Conservation (phyloP, 2,113 vertebrate genomes). For the Eclectus roratus region DNA sequence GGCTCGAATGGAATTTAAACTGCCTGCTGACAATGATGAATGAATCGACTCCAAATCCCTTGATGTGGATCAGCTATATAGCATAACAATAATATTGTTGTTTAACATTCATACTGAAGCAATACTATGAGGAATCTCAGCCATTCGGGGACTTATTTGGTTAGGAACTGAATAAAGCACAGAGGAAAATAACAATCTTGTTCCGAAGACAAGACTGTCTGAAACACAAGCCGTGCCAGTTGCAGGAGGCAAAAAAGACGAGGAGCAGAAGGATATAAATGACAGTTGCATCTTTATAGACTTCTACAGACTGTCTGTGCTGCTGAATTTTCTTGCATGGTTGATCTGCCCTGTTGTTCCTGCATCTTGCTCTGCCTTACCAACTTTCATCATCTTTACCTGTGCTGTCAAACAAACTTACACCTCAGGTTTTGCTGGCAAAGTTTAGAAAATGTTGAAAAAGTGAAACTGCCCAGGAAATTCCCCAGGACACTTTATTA, state of each 20-base stretch:
- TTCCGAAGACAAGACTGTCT: background rate
- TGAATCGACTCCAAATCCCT: constrained; percentile 53
- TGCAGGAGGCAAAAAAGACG: background rate
- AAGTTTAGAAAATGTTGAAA: background rate
- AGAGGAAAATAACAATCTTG: background rate
- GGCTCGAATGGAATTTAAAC: constrained; percentile 23
- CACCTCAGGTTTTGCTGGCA: background rate
- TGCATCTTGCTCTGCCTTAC: background rate
- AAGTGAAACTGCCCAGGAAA: background rate
- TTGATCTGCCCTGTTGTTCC: background rate
- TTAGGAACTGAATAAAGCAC: background rate
- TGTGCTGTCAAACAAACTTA: background rate
- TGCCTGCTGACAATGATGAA: constrained; percentile 63
- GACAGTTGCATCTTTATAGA: background rate
- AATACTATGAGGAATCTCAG: constrained; percentile 19
- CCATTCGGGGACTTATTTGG: background rate
- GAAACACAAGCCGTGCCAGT: background rate
- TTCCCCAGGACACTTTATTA: background rate
- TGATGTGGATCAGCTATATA: constrained; percentile 51
- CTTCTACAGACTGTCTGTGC: background rate
- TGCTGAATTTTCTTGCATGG: background rate
- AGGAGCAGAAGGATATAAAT: background rate
- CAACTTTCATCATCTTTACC: background rate
- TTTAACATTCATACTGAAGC: constrained; percentile 58
- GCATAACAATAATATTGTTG: constrained; percentile 63